Conservation (phyloP, 2,113 vertebrate species). For the Motacilla tschutschensis region DNA sequence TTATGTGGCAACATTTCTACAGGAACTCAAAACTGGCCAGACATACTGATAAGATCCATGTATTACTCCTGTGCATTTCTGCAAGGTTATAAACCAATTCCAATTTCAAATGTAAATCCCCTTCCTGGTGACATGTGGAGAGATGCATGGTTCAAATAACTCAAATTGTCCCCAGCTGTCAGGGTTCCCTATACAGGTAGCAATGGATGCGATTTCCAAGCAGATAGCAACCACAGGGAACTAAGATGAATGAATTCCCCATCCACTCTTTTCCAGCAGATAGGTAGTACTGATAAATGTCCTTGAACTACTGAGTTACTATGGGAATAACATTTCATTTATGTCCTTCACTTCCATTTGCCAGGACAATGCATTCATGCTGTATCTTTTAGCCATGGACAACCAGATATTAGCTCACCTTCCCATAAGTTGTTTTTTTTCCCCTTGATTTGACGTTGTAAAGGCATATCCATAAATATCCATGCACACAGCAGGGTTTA, state of each 20-base stretch:
- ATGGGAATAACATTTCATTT: background rate
- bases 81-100: constrained; percentile 8
- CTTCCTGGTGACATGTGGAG: background rate
- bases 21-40: background rate
- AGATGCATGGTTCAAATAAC: background rate
- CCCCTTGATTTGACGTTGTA: background rate
- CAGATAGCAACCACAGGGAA: background rate
- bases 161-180: background rate
- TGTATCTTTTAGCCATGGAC: background rate
- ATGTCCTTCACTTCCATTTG: background rate
- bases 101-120: background rate
- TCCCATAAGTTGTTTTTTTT: background rate
- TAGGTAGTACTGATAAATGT: background rate
- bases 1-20: background rate
- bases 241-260: background rate
- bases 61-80: background rate
- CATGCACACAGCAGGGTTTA: background rate
- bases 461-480: constrained; percentile 14
- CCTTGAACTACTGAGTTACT: background rate
- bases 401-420: background rate
- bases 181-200: background rate
- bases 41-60: background rate
- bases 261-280: background rate
- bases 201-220: background rate
- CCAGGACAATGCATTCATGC: background rate